Evolutionary conservation across 2,888 invertebrate genomes (phyloP).

Genomic region (Sinodicranocentrus sp.): DNA sequence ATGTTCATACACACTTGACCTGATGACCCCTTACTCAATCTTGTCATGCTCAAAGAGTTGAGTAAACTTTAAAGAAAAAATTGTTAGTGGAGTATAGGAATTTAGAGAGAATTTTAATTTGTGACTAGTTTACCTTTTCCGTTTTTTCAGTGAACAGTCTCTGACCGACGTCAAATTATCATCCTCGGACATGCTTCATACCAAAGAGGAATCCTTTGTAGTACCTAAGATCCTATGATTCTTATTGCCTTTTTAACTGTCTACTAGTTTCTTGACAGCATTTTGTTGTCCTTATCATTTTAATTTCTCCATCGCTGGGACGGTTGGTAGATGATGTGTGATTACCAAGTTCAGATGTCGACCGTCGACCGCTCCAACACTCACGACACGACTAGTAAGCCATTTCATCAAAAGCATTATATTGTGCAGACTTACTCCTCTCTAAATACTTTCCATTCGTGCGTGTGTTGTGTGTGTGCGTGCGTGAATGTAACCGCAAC

Average conservation of each 20-base stretch:
- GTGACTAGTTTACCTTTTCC: no score
- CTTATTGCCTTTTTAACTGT: neutral
- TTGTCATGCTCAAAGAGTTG: slow-evolving; percentile 1
- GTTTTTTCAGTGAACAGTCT: no score
- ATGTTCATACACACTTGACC: slow-evolving; percentile 1
- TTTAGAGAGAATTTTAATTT: no score
- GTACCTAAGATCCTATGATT: no score
- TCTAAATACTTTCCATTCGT: slow-evolving; percentile 3
- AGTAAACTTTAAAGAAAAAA: neutral
- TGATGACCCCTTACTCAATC: slow-evolving; percentile 19
- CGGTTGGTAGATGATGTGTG: slow-evolving; percentile 4
- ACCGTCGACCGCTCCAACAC: slow-evolving; percentile 25
- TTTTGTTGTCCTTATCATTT: neutral
- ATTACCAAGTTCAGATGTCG: slow-evolving; percentile 41
- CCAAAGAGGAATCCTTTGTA: no score
- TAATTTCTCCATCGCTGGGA: slow-evolving; percentile 5
- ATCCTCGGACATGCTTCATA: no score
- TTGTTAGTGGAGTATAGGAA: no score
- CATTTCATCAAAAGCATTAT: neutral
- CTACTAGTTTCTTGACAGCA: neutral
- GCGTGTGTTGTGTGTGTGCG: slow-evolving; percentile 30
- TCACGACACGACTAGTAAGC: neutral
- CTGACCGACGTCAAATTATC: no score
- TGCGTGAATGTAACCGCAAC: slow-evolving; percentile 52
- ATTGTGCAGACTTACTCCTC: neutral